Conservation (phyloP, 2,888 invertebrate species). For the Aphidoletes aphidimyza region DNA sequence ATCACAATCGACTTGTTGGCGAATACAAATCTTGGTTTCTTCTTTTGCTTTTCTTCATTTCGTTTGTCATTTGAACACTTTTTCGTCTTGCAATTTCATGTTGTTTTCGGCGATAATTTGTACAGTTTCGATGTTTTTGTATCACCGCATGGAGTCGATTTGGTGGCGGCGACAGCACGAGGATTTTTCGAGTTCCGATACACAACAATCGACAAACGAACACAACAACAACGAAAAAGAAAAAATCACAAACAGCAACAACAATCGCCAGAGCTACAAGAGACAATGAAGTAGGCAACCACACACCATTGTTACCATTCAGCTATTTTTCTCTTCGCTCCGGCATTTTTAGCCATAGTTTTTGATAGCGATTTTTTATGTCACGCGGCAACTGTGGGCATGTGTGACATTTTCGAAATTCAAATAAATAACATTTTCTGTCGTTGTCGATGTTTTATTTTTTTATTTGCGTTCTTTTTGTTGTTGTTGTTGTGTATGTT, state of each 20-base stretch:
- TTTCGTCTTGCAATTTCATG: not conserved
- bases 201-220: not conserved
- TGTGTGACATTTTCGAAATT: conserved; percentile 51
- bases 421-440: conserved; percentile 38
- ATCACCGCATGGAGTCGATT: conserved; percentile 13
- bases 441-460: conserved; percentile 4
- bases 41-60: not conserved
- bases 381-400: conserved; percentile 34
- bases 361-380: conserved; percentile 44
- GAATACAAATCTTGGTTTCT: not conserved
- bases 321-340: not conserved
- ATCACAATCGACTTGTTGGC: not conserved
- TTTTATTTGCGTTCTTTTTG: not conserved
- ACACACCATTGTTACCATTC: conserved; percentile 22
- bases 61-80: not conserved
- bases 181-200: not conserved
- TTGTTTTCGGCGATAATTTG: conserved; percentile 22
- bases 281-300: conserved; percentile 26
- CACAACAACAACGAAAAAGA: not conserved
- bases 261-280: no score
- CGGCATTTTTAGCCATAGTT: not conserved
- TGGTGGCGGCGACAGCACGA: not conserved
- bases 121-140: conserved; percentile 13
- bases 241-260: not conserved
- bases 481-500: not conserved